Base-by-base conservation (phyloP, 1,140 invertebrate genomes). In the Diprion similis region DNA sequence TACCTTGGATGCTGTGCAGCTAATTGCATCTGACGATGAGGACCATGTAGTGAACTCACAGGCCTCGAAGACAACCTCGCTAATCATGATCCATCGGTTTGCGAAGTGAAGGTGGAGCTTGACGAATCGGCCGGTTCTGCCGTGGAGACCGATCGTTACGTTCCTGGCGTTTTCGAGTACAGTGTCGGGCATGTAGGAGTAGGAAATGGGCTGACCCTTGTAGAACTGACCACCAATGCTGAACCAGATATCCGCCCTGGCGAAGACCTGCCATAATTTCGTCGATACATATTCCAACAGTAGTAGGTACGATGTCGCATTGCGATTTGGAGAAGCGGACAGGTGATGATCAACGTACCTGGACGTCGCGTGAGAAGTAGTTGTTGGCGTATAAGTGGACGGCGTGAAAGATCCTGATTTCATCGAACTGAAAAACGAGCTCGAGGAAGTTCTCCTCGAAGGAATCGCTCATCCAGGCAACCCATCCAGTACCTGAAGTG, bases 41-140 rank as follows among this genome's bases (percentile, higher is more conserved):
- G 24, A 37, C 24, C 24, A 37, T 3, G 24, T 37, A 6, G 24
- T 37, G 6, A 37, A 84, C 88, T 90, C 81, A 93, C 92, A 89
- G 71, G 91, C 92, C 67, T 92, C 89, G 79, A 94, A 93, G 47
- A 89, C 89, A 10, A 96, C 90, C 88, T 96, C 95, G 81, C 93
- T 93, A 65, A 96, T 90, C 85, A 96, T 91, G 73, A 96, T 92
- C 94, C 94, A 95, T 66, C 90, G 89, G 24, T 92, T 89, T 46
- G 92, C 92, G 82, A 95, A 96, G 83, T 91, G 92, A 7, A 96
- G 88, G 73, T 92, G 91, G 46, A 96, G 85, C 81, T 93, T 93
- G 68, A 96, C 86, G 78, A 90, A 92, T 75, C 88, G 89, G 10
- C 91, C 95, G 7, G 92, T 80, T 24, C 89, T 84, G 13, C 88